phyloP scores from a whole-genome alignment of 2,888 invertebrate species.

The Eledona agricola region DNA sequence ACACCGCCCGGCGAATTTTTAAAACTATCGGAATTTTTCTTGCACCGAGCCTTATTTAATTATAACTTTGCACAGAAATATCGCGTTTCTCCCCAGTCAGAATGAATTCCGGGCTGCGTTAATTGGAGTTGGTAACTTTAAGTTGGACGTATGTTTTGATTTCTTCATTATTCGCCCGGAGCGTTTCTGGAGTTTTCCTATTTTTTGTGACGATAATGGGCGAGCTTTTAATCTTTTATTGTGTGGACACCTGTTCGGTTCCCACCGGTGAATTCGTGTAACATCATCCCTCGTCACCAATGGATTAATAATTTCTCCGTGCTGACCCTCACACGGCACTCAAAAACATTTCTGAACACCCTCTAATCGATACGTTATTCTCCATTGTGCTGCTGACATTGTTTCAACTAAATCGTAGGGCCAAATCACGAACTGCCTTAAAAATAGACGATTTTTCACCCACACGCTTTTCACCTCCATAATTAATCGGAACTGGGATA shows the following conservation, averaged over 20 bases:
- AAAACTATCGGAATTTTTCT: too few species aligned
- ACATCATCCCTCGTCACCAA: conserved; percentile 24
- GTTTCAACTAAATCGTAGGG: conserved; percentile 1
- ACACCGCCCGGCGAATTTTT: too few species aligned
- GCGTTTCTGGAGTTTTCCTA: too few species aligned
- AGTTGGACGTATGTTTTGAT: too few species aligned
- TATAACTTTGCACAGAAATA: too few species aligned
- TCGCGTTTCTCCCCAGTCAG: too few species aligned
- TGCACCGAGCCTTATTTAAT: too few species aligned
- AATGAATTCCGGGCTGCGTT: too few species aligned
- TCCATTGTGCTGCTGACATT: conserved; percentile 5
- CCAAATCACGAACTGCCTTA: too few species aligned
- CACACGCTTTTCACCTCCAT: conserved; percentile 7
- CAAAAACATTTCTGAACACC: conserved; percentile 21
- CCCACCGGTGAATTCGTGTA: conserved; percentile 7
- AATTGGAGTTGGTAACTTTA: too few species aligned
- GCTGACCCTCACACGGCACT: conserved; percentile 6
- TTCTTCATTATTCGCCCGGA: too few species aligned
- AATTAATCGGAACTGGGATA: conserved; percentile 8
- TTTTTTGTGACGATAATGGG: conserved; percentile 5
- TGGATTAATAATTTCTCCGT: conserved; percentile 25
- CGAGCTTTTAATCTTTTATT: conserved; percentile 14
- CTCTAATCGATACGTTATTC: conserved; percentile 15
- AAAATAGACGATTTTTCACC: too few species aligned
- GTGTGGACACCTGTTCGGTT: conserved; percentile 11